These are phyloP conservation scores for Numenius arquata DNA, from an alignment of 2,113 vertebrate species.

Conservation along the genomic window DNA sequence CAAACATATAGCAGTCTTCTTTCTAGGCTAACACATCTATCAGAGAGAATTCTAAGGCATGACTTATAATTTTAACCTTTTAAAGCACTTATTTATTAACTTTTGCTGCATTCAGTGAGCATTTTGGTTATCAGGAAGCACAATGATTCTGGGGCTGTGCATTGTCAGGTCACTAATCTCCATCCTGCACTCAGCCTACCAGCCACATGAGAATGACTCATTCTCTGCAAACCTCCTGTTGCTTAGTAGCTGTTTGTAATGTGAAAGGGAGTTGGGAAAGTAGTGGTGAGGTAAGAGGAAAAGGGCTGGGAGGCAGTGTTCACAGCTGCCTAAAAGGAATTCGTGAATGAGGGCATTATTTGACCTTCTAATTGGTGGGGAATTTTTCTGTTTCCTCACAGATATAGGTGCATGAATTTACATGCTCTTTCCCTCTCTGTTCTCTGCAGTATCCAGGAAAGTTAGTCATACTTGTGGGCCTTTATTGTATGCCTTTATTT, in stretches of 20 bases:
- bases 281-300: not conserved
- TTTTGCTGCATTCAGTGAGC: not conserved
- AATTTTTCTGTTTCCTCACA: not conserved
- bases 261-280: not conserved
- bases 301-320: not conserved
- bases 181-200: not conserved
- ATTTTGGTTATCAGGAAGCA: not conserved
- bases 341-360: not conserved
- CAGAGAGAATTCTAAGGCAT: not conserved
- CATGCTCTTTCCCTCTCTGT: not conserved
- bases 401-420: not conserved
- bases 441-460: not conserved
- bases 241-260: constrained; percentile 2
- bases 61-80: not conserved
- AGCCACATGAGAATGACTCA: not conserved
- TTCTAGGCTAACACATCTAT: not conserved
- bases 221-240: not conserved
- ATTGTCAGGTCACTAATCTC: not conserved
- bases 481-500: not conserved
- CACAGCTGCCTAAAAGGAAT: not conserved
- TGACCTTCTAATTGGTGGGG: not conserved
- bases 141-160: not conserved
- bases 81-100: not conserved
- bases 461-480: not conserved
- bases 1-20: not conserved